These are phyloP conservation scores for Gymnarchus niloticus DNA, from an alignment of 2,113 vertebrate genomes.

Conservation along the genomic window DNA sequence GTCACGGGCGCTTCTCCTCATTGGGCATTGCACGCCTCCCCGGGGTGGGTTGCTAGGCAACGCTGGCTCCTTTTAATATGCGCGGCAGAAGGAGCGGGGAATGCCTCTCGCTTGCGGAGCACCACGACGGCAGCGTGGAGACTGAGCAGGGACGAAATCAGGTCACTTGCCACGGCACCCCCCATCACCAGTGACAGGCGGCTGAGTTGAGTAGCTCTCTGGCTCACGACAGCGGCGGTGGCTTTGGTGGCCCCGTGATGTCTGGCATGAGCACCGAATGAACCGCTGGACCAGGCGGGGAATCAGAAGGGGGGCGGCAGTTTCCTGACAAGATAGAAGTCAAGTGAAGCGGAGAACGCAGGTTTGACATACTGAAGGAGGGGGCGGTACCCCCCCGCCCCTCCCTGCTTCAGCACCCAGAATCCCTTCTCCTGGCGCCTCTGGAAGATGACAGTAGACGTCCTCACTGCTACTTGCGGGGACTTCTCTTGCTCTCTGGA, in stretches of 20 bases:
- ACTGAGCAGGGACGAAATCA: conserved; percentile 40
- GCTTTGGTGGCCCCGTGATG: background rate
- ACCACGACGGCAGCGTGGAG: conserved; percentile 48
- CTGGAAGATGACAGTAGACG: conserved; percentile 58
- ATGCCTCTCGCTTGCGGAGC: conserved; percentile 58
- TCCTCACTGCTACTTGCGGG: conserved; percentile 54
- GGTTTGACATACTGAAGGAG: conserved; percentile 61
- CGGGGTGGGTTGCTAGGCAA: conserved; percentile 84
- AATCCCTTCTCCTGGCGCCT: conserved; percentile 52
- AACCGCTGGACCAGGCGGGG: background rate
- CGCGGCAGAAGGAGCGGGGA: conserved; percentile 66
- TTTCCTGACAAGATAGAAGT: conserved; percentile 53
- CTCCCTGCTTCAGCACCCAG: conserved; percentile 39
- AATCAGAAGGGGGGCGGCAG: conserved; percentile 15
- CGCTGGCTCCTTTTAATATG: conserved; percentile 75
- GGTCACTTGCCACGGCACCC: conserved; percentile 23
- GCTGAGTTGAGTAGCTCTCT: background rate
- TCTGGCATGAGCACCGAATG: background rate
- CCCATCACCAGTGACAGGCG: conserved; percentile 34
- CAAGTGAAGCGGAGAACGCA: conserved; percentile 57
- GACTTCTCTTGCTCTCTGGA: conserved; percentile 61
- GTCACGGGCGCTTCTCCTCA: conserved; percentile 56
- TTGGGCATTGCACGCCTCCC: conserved; percentile 62
- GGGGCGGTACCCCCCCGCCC: conserved; percentile 51
- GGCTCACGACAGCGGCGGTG: background rate